Evolutionary conservation across 2,888 invertebrate species (phyloP).

Genomic region (Drosophila atripex): DNA sequence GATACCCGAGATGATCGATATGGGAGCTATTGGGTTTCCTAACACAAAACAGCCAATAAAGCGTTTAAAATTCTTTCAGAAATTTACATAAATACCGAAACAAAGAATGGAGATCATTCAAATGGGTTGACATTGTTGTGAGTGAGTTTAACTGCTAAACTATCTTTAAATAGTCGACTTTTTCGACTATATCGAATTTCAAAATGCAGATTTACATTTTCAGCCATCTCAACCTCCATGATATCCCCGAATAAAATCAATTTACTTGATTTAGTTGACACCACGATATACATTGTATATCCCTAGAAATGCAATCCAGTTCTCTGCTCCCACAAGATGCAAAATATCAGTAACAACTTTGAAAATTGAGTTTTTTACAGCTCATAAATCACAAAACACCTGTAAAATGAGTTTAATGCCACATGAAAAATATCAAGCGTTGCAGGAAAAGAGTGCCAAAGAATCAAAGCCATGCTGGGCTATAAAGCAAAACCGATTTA

Average conservation of each 20-base stretch:
- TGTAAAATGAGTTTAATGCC: slow-evolving; percentile 69
- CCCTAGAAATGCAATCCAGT: neutral
- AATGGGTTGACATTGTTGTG: slow-evolving; percentile 4
- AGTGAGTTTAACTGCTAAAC: slow-evolving; percentile 1
- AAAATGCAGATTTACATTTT: no score
- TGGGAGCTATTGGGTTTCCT: slow-evolving; percentile 41
- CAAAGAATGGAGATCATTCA: slow-evolving; percentile 5
- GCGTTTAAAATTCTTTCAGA: slow-evolving; percentile 33
- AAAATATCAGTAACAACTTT: slow-evolving; percentile 15
- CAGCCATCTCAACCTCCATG: neutral
- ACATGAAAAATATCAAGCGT: slow-evolving; percentile 44
- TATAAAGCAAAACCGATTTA: slow-evolving; percentile 73
- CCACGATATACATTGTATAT: slow-evolving; percentile 12
- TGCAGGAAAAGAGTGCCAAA: neutral
- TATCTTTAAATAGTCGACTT: slow-evolving; percentile 19
- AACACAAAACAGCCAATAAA: slow-evolving; percentile 30
- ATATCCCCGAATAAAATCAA: neutral
- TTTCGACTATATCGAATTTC: neutral
- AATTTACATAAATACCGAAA: slow-evolving; percentile 39
- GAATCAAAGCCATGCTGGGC: slow-evolving; percentile 26
- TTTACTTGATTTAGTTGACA: neutral
- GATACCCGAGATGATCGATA: slow-evolving; percentile 45
- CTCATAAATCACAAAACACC: slow-evolving; percentile 73
- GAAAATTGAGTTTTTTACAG: slow-evolving; percentile 69
- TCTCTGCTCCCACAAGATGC: slow-evolving; percentile 8